Evolutionary conservation across 2,113 vertebrate species (phyloP).

Genomic region (Poeciliopsis turrubarensis): DNA sequence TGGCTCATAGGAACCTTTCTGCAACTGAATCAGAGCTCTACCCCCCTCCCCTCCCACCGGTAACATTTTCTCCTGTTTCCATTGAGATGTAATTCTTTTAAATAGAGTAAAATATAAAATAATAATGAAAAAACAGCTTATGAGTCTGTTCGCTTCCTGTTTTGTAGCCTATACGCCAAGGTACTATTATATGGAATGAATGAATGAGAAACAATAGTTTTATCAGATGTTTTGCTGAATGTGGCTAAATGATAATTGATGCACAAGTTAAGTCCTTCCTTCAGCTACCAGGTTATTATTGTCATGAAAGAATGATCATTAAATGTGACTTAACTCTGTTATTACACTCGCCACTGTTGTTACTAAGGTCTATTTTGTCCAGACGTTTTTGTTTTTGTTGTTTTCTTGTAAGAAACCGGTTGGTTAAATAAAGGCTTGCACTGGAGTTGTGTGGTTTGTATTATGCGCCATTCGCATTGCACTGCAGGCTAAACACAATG

Average conservation of each 20-base stretch:
- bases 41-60: too few species aligned
- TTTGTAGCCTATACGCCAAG: neutral
- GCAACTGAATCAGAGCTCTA: neutral
- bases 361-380: slow-evolving; percentile 10
- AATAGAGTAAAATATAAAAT: neutral
- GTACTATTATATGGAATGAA: neutral
- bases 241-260: slow-evolving; percentile 1
- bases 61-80: neutral
- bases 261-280: neutral
- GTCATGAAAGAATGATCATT: slow-evolving; percentile 15
- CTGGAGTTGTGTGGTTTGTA: neutral
- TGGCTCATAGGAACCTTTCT: neutral
- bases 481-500: neutral
- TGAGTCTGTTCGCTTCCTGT: neutral
- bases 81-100: neutral
- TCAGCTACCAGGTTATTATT: slow-evolving; percentile 21
- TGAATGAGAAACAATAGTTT: neutral
- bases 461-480: neutral
- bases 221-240: neutral
- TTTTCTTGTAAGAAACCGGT: neutral
- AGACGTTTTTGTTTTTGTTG: neutral
- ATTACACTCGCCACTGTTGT: slow-evolving; percentile 47
- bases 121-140: too few species aligned
- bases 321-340: slow-evolving; percentile 34
- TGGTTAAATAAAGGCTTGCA: neutral